Conservation (phyloP, 2,113 vertebrate genomes). For the Chlamydotis undulata region DNA sequence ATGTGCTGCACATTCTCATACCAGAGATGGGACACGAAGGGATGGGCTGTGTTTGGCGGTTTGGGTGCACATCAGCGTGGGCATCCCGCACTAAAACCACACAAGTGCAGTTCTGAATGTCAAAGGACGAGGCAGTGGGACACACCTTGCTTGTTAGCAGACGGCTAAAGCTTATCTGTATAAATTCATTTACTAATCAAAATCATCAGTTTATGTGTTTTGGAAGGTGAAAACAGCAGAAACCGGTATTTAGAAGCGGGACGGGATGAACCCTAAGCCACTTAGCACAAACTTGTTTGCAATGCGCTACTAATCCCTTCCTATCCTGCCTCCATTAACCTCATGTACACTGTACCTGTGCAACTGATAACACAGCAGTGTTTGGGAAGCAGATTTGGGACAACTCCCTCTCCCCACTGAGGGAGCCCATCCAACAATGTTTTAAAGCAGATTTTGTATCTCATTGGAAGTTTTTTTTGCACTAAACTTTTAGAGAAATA, state of each 20-base stretch:
- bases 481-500: neutral
- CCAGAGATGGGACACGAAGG: neutral
- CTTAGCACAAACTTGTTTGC: constrained; percentile 55
- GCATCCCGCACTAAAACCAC: neutral
- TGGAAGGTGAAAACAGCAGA: constrained; percentile 36
- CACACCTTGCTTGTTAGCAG: neutral
- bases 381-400: constrained; percentile 44
- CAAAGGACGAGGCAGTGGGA: neutral
- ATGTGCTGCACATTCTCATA: neutral
- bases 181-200: constrained; percentile 40
- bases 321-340: constrained; percentile 17
- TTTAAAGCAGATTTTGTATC: neutral
- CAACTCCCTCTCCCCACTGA: accelerated
- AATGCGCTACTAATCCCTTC: constrained; percentile 36
- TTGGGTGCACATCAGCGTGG: neutral
- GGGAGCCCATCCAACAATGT: neutral
- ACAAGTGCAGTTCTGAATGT: neutral
- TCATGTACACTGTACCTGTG: neutral
- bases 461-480: neutral
- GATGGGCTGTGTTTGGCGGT: neutral
- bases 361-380: neutral
- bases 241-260: constrained; percentile 34
- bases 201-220: constrained; percentile 36
- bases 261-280: constrained; percentile 51
- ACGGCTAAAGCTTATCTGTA: constrained; percentile 38